Evolutionary conservation across 2,888 invertebrate genomes (phyloP).

Genomic region (Drosophila stalkeri): DNA sequence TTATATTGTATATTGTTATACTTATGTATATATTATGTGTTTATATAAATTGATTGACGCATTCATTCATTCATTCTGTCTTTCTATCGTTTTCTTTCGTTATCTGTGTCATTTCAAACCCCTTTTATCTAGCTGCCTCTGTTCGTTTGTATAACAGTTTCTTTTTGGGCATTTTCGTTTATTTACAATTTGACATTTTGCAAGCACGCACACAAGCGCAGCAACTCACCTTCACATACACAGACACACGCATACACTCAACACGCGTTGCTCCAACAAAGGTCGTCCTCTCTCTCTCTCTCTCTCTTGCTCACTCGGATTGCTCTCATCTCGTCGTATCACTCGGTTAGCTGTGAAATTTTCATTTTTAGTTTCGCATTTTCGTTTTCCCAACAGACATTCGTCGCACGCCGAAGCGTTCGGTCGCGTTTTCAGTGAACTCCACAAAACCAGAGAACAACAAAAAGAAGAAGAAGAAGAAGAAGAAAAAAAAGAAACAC

Average conservation of each 20-base stretch:
- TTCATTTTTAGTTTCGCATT: slow-evolving; percentile 62
- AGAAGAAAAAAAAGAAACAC: not conserved
- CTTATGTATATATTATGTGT: not conserved
- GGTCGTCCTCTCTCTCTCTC: slow-evolving; percentile 46
- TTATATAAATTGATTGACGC: not conserved
- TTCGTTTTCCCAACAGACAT: slow-evolving; percentile 74
- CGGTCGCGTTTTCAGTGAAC: slow-evolving; percentile 63
- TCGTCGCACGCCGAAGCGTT: slow-evolving; percentile 69
- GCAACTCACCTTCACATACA: slow-evolving; percentile 68
- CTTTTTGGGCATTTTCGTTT: slow-evolving; percentile 67
- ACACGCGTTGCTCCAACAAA: slow-evolving; percentile 49
- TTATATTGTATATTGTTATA: not conserved
- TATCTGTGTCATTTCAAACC: not conserved
- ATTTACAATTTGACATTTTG: slow-evolving; percentile 79
- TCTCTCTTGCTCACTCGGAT: slow-evolving; percentile 14
- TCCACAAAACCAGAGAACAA: not conserved
- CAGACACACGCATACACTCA: slow-evolving; percentile 25
- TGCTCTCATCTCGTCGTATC: slow-evolving; percentile 32
- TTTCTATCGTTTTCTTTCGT: not conserved
- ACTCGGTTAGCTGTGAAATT: slow-evolving; percentile 47
- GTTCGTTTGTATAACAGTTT: slow-evolving; percentile 65
- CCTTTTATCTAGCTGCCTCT: slow-evolving; percentile 26
- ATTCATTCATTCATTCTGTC: not conserved
- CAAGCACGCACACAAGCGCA: slow-evolving; percentile 51
- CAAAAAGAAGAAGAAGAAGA: not conserved